A percentile compares a stretch with the other conserved stretches of the same genome.
Conservation (phyloP, 1,140 invertebrate genomes). For the Aphidius gifuensis region DNA sequence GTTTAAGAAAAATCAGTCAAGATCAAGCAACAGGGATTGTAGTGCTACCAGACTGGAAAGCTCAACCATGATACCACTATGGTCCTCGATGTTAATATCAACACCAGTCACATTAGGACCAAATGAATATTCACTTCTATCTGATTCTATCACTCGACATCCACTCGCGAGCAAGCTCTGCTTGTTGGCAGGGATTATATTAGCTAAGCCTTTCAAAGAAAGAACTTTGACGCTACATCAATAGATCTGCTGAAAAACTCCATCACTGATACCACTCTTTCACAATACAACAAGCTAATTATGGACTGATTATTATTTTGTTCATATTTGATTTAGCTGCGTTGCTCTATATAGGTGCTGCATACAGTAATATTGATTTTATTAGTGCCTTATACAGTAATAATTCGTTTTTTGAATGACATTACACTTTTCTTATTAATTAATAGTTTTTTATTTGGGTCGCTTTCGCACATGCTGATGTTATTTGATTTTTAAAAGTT, state of each 20-base stretch:
- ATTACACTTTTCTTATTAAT: too few species aligned
- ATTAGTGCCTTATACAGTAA: too few species aligned
- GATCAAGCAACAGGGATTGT: constrained; percentile 2
- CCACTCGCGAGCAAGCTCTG: constrained; percentile 27
- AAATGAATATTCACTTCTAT: constrained; percentile 29
- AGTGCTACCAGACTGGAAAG: background rate
- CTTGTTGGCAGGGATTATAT: constrained; percentile 30
- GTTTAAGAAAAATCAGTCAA: background rate
- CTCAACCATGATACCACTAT: constrained; percentile 14
- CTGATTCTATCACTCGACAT: constrained; percentile 29
- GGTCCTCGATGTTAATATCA: constrained; percentile 18
- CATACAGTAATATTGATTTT: too few species aligned
- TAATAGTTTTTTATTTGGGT: too few species aligned
- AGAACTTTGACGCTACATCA: background rate
- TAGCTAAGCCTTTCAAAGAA: constrained; percentile 1
- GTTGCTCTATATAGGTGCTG: too few species aligned
- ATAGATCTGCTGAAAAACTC: constrained; percentile 5
- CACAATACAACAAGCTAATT: constrained; percentile 8
- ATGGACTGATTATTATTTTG: too few species aligned
- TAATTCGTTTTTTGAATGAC: too few species aligned
- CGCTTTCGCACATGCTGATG: too few species aligned
- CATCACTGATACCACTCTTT: constrained; percentile 2
- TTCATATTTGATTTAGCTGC: too few species aligned
- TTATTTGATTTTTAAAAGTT: too few species aligned
- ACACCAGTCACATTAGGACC: constrained; percentile 23